Evolutionary conservation across 2,113 vertebrate genomes (phyloP), one percentile per base, ranked within the genome.

Genomic region (Chascanopsetta lugubris): DNA sequence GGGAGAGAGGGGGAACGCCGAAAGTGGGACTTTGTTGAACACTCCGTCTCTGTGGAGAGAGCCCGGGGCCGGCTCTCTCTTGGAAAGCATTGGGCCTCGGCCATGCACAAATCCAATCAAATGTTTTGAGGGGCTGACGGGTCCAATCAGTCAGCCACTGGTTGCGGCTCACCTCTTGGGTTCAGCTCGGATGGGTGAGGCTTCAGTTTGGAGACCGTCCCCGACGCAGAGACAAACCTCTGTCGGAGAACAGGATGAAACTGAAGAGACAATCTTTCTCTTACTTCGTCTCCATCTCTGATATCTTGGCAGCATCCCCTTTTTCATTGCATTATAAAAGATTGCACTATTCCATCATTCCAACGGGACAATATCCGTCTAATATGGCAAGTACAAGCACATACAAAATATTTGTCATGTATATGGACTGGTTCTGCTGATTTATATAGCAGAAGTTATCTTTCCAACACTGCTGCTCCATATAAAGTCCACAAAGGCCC

Each of bases 91-190:
- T 70, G 75, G 70, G 72, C 63, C 72, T 76, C 53, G 74, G n/a
- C 49, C 27, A 6, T 45, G 72, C 79, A 63, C 77, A 87, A 89
- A 88, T 90, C 78, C 85, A 90, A 84, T 86, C 81, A 76, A 75
- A 85, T 77, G 76, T 77, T 80, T 86, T 72, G 56, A 77, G 45
- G n/a, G 61, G 25, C 49, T 83, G 85, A 88, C 85, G 85, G 80
- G 76, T 71, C 75, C 72, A 88, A 85, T 90, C 85, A 79, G 83
- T 88, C 88, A 85, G 72, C 24, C 20, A 34, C 80, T 83, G 81
- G 79, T 85, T 89, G 83, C 69, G 53, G 63, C 61, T 76, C 82
- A 66, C 61, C 64, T 73, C 75, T 74, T 53, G 43, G 73, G 77
- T 75, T 87, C 77, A 61, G 77, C 80, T 86, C 66, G 55, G 56